Base-by-base conservation (phyloP, 2,888 invertebrate species). In the Melanostoma scalare region DNA sequence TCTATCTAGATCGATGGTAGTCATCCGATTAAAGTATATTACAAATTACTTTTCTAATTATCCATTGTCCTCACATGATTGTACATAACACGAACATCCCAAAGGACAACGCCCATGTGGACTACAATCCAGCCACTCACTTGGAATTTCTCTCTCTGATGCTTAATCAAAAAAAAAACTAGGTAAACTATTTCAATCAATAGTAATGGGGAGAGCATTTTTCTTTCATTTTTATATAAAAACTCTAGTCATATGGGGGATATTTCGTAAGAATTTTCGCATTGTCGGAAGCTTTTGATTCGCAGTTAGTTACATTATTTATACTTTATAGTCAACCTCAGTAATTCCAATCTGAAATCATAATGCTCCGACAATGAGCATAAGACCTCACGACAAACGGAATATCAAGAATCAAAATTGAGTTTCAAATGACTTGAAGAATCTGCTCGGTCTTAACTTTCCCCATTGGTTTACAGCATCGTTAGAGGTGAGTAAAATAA, bases 31-130 rank as follows among this genome's bases (percentile, higher is more conserved):
- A 73, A 78, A 78, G 73, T 74, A 73, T 82, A 82, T 82, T 82
- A 82, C 82, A 82, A 82, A 82, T 82, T 82, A 78, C 78, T 82
- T 82, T 78, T 78, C 82, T 82, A 82, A 82, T 82, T 82, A 82
- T 78, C 82, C 68, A 73, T 69, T 82, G 78, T 78, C 74, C 74
- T 80, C 56, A 74, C 74, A 74, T 65, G 78, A 60, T 73, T 73
- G 67, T 73, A 38, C 50, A 61, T 33, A 68, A 48, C 77, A 82
- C 78, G 82, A 82, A 82, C 56, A 68, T 60, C 78, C 63, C 63
- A 38, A 73, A 56, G 82, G 73, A 65, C 73, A 78, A 73, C 82
- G 73, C 82, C 73, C 71, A 30, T 30, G 10, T 46, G 48, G n/a
- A 38, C 56, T 67, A 40, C 63, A 48, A 46, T 38, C n/a, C 31